Evolutionary conservation across 2,888 invertebrate genomes (phyloP).

Genomic region (Campoplex capitator): DNA sequence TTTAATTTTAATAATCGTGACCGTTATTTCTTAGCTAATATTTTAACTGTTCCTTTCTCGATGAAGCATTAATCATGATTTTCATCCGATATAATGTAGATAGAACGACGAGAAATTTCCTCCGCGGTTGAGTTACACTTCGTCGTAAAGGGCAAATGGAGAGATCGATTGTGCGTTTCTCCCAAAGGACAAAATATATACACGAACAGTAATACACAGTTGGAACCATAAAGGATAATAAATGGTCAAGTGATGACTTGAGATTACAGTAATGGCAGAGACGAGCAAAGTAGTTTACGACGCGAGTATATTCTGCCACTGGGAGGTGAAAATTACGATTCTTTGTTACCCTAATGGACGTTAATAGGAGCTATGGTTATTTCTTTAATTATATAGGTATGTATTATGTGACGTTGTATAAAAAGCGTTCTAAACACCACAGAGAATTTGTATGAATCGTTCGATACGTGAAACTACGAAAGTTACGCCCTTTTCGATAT

Average conservation of each 20-base stretch:
- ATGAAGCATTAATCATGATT: constrained; percentile 59
- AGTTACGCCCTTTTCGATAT: constrained; percentile 1
- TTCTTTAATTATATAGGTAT: constrained; percentile 6
- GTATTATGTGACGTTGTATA: neutral
- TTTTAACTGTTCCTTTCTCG: constrained; percentile 21
- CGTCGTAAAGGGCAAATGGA: constrained; percentile 16
- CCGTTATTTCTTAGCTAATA: constrained; percentile 24
- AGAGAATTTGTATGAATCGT: neutral
- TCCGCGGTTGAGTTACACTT: constrained; percentile 40
- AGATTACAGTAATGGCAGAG: constrained; percentile 42
- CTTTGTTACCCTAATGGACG: constrained; percentile 62
- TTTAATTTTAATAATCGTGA: constrained; percentile 12
- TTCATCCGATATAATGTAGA: constrained; percentile 39
- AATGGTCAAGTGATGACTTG: constrained; percentile 63
- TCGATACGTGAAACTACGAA: neutral
- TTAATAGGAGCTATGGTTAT: constrained; percentile 44
- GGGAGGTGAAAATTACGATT: constrained; percentile 56
- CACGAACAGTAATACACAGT: constrained; percentile 17
- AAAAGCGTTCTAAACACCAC: neutral
- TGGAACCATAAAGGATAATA: constrained; percentile 36
- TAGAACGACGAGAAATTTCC: constrained; percentile 24
- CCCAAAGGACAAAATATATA: constrained; percentile 12
- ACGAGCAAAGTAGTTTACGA: constrained; percentile 47
- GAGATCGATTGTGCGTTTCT: constrained; percentile 52
- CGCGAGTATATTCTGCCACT: constrained; percentile 16